A percentile compares a stretch with the other conserved stretches of the same genome.
phyloP scores from a whole-genome alignment of 2,888 invertebrate genomes.

The Ceriagrion tenellum region DNA sequence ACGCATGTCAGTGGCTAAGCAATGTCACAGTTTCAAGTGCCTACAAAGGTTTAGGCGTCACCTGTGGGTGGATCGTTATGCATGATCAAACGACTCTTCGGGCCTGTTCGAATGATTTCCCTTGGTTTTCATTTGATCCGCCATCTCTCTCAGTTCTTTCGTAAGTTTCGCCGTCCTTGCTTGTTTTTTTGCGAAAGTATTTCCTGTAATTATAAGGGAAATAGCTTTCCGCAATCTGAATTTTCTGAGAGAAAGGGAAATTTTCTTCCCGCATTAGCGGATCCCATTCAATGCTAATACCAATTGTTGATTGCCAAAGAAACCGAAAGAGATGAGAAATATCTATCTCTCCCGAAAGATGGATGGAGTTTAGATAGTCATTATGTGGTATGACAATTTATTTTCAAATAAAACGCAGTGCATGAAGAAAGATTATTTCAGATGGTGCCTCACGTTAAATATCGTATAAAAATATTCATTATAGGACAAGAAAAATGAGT shows the following conservation, averaged over 20 bases:
- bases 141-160: not conserved
- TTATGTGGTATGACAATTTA: not conserved
- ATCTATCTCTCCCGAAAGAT: not conserved
- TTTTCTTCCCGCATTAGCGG: not conserved
- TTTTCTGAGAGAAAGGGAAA: not conserved
- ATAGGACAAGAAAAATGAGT: too few species aligned
- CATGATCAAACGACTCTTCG: too few species aligned
- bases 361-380: not conserved
- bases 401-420: too few species aligned
- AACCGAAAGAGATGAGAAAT: not conserved
- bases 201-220: not conserved
- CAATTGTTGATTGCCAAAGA: not conserved
- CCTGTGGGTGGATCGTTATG: not conserved
- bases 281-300: slow-evolving; percentile 22
- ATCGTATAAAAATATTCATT: too few species aligned
- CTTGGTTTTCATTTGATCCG: not conserved
- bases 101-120: not conserved
- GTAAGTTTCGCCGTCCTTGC: not conserved
- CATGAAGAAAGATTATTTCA: too few species aligned
- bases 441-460: too few species aligned
- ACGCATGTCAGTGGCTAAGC: too few species aligned
- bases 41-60: too few species aligned
- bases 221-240: not conserved
- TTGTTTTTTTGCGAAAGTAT: not conserved
- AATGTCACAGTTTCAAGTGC: too few species aligned